phyloP scores from a whole-genome alignment of 2,797 vertebrate species.

The Aldrovandia affinis region DNA sequence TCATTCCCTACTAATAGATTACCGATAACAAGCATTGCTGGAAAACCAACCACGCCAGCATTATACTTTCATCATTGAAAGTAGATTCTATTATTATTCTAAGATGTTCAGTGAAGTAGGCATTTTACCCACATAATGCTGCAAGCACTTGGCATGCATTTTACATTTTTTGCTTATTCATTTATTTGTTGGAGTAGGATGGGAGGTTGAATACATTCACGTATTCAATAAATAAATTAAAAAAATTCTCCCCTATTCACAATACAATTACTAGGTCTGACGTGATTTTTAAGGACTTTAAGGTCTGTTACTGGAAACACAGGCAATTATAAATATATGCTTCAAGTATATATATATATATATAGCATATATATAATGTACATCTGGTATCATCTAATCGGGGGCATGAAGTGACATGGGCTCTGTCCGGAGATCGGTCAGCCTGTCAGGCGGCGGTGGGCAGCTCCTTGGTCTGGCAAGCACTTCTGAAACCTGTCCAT shows the following conservation, averaged over 20 bases:
- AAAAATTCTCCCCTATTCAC: too few species aligned
- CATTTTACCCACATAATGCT: neutral
- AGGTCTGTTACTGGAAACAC: neutral
- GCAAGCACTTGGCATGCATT: neutral
- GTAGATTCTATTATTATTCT: neutral
- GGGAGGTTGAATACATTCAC: too few species aligned
- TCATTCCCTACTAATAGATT: neutral
- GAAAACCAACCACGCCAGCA: neutral
- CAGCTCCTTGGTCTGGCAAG: slow-evolving; percentile 2
- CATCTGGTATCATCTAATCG: too few species aligned
- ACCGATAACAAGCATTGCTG: neutral
- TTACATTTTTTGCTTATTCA: too few species aligned
- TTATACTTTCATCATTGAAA: neutral
- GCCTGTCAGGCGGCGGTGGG: neutral
- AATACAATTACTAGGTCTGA: too few species aligned
- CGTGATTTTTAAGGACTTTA: too few species aligned
- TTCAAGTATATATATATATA: too few species aligned
- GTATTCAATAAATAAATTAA: too few species aligned
- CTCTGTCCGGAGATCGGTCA: neutral
- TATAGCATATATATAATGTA: too few species aligned
- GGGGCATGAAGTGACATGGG: neutral
- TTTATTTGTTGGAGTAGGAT: too few species aligned
- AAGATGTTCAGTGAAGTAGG: neutral
- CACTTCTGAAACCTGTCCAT: slow-evolving; percentile 18
- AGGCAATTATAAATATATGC: too few species aligned